Base-by-base conservation (phyloP, 2,888 invertebrate genomes). In the Drosophila birchii region DNA sequence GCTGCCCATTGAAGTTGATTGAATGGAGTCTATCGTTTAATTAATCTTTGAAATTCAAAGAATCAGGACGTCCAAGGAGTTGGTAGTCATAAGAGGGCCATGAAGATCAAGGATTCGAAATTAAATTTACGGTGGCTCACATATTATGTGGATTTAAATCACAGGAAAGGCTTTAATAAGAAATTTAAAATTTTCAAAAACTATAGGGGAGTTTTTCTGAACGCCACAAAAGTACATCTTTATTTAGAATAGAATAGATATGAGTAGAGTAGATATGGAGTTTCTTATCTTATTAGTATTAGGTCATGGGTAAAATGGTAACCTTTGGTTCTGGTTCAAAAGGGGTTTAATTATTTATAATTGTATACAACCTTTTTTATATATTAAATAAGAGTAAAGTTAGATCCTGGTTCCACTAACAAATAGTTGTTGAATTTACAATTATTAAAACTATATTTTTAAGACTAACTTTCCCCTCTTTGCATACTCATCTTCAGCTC, bases 1-100 rank as follows among this genome's bases (percentile, higher is more conserved):
- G 45, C 26, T 29, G 44, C n/a, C 7, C 34, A 32, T 39, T 47
- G n/a, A 39, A 38, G 38, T 34, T 67, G 39, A 68, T 68, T 56
- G 39, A 67, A 56, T 67, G 20, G 62, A 20, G 36, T 12, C 36
- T 38, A 44, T 54, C 36, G 23, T 53, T 66, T 36, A 66, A 66
- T 44, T 67, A 67, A 54, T 20, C 38, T 29, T 38, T 34, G 12
- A 18, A 41, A 29, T 44, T 36, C 16, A 26, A 18, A 18, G 6
- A 39, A 53, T 20, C 8, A 12, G 26, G 1, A 9, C 3, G 29
- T 6, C 2, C 34, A 9, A 5, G 5, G 18, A 16, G n/a, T n/a
- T 18, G 9, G 3, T 11, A 44, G 11, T 5, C 5, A 34, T 20
- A 16, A 16, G 20, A 20, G 9, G 49, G 18, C 49, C 1, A 18